Evolutionary conservation across 2,888 invertebrate species (phyloP), one percentile per base, ranked within the genome.

Genomic region (Hedychridium roseum): DNA sequence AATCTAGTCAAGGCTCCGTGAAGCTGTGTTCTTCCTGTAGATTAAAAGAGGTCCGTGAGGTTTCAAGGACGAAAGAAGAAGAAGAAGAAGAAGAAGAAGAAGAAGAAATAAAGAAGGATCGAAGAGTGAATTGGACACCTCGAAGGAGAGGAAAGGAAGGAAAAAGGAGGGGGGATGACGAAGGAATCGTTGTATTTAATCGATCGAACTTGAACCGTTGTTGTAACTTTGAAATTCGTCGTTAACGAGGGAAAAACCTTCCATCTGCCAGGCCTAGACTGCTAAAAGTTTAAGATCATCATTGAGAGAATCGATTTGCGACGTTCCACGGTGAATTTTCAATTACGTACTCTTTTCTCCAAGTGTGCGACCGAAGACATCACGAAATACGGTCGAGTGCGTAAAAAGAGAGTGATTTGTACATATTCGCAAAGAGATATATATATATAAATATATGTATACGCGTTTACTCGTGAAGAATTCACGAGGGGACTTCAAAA

Each of bases 1-100:
- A 88, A 89, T 64, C 87, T 90, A 64, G 86, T 90, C 71, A 90
- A 89, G 60, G 84, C 85, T 37, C 79, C 85, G 44, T 79, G 66
- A 68, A 39, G 11, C 5, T 27, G 31, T 9, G 15, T 20, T n/a
- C 20, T 27, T 3, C n/a, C 30, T 5, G 30, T 30, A 4, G 6
- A 30, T 5, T 5, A 30, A 11, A 30, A 30, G 6, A 3, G 30
- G 11, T 30, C 3, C 30, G 30, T 30, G 6, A 30, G 3, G 5
- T 11, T 30, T 30, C 11, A 32, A 15, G 3, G 14, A 28, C 12
- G 9, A 14, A 11, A 14, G 14, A 14, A 14, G 27, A 11, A 17
- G 17, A 32, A 42, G 18, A 15, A 15, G 11, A 18, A 15, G 14
- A n/a, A 27, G 28, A 11, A 12, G 14, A 20, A 9, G 4, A 17